These are phyloP conservation scores for Macrobrachium nipponense DNA, from an alignment of 1,140 invertebrate species.

Conservation along the genomic window DNA sequence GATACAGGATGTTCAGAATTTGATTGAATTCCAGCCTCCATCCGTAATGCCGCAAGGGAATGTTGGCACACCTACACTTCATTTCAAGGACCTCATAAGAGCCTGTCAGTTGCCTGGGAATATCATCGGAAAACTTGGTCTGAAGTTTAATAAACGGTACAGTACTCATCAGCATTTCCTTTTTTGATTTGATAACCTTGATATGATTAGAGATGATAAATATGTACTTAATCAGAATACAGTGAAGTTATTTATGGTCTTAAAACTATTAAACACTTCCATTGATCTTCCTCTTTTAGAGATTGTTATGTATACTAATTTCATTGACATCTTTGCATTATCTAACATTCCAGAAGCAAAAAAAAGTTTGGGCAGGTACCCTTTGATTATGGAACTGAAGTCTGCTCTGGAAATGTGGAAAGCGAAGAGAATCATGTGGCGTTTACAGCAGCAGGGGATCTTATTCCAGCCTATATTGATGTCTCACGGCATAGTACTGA, in stretches of 20 bases:
- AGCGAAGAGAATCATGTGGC: background rate
- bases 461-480: constrained; percentile 29
- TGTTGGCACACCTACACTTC: constrained; percentile 73
- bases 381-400: constrained; percentile 34
- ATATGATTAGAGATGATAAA: too few species aligned
- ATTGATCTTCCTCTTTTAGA: too few species aligned
- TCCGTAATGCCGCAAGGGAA: constrained; percentile 73
- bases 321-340: too few species aligned
- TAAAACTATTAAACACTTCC: too few species aligned
- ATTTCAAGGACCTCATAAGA: constrained; percentile 72
- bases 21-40: constrained; percentile 71
- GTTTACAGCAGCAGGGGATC: constrained; percentile 38
- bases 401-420: background rate
- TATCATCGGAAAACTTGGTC: constrained; percentile 72
- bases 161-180: too few species aligned
- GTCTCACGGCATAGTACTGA: too few species aligned
- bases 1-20: constrained; percentile 62
- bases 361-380: constrained; percentile 33
- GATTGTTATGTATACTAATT: too few species aligned
- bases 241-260: too few species aligned
- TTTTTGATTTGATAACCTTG: too few species aligned
- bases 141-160: constrained; percentile 66
- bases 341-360: constrained; percentile 11
- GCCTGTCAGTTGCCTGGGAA: constrained; percentile 71
- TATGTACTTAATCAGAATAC: too few species aligned